Evolutionary conservation across 2,113 vertebrate species (phyloP).

Genomic region (Dipodomys stephensi): DNA sequence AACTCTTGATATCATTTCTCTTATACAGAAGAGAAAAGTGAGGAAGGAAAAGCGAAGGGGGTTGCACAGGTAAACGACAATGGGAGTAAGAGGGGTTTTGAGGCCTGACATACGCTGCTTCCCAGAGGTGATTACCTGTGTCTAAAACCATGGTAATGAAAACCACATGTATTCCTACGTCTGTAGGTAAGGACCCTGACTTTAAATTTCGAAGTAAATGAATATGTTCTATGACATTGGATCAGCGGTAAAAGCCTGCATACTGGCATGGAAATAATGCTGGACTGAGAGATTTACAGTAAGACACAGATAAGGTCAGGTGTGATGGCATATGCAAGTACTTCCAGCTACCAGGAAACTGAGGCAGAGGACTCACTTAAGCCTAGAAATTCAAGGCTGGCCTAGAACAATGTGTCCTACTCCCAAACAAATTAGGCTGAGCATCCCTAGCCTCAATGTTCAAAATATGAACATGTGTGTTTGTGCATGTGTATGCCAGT

Average conservation of each 20-base stretch:
- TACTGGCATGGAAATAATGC: neutral
- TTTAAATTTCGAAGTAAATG: neutral
- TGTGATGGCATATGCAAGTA: too few species aligned
- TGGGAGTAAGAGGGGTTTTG: neutral
- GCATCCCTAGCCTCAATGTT: neutral
- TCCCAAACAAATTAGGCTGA: too few species aligned
- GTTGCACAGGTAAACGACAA: too few species aligned
- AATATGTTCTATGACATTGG: neutral
- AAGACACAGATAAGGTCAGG: neutral
- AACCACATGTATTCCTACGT: neutral
- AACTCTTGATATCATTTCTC: neutral
- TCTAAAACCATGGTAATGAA: neutral
- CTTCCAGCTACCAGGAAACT: neutral
- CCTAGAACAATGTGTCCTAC: neutral
- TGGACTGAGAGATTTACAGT: conserved; percentile 5
- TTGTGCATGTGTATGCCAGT: too few species aligned
- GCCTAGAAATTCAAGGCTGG: neutral
- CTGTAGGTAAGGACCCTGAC: neutral
- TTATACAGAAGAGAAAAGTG: neutral
- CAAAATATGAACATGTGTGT: neutral
- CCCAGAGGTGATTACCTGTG: neutral
- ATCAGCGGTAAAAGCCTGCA: neutral
- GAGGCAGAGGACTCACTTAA: neutral
- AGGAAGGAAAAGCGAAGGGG: neutral
- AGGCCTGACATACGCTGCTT: neutral